phyloP scores from a whole-genome alignment of 2,797 vertebrate species.

The Chromis chromis region DNA sequence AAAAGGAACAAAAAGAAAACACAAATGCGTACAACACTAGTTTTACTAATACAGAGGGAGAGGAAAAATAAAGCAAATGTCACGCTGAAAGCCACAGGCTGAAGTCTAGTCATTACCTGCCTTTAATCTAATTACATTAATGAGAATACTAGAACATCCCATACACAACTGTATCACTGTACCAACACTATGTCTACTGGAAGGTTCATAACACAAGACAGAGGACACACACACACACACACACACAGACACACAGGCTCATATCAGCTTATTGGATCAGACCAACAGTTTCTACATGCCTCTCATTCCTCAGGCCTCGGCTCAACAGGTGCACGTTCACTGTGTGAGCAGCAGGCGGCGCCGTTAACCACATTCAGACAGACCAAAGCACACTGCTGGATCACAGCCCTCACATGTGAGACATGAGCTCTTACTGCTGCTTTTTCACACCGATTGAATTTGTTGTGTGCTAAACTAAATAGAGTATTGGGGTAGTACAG shows the following conservation, averaged over 20 bases:
- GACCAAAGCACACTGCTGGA: conserved; percentile 3
- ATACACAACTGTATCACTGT: background rate
- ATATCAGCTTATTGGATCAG: background rate
- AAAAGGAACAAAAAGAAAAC: background rate
- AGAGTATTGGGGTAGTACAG: background rate
- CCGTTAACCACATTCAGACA: conserved; percentile 13
- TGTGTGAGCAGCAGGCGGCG: conserved; percentile 55
- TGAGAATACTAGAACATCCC: background rate
- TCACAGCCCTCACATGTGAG: background rate
- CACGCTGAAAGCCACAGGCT: background rate
- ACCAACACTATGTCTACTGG: background rate
- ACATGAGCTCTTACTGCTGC: background rate
- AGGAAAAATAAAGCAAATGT: background rate
- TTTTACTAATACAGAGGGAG: background rate
- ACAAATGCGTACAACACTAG: background rate
- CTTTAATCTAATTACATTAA: background rate
- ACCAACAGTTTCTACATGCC: background rate
- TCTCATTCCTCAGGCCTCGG: background rate
- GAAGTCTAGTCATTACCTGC: background rate
- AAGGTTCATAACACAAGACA: background rate
- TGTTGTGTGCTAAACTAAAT: no score
- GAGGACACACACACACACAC: conserved; percentile 4
- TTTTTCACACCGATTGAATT: background rate
- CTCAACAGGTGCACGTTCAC: conserved; percentile 14
- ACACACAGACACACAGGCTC: background rate